Evolutionary conservation across 2,888 invertebrate genomes (phyloP), one percentile per base, ranked within the genome.

Genomic region (Brachypalpus laphriformis): DNA sequence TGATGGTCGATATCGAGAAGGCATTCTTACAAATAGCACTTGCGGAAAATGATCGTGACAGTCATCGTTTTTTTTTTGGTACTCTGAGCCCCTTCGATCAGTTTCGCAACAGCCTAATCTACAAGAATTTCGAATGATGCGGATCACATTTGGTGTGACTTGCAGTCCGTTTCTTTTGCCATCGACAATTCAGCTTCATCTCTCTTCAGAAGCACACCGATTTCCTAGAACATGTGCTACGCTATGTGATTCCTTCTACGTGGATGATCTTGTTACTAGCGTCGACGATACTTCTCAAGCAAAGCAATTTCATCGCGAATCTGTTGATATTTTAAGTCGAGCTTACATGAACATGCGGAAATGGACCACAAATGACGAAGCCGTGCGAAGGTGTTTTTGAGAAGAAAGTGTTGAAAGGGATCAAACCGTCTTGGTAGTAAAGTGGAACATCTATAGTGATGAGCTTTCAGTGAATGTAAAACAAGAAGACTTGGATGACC

Each of bases 141-240:
- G 76, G 3, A 63, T 74, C 9, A 75, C 75, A 8, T 75, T 75
- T 66, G 66, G 66, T 5, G 66, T 76, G 4, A 51, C 57, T 6
- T 51, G 45, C 2, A 76, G 76, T 42, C 76, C 68, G 3, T 68
- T 68, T 31, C 16, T 74, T 11, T 20, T 74, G 3, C 65, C 54
- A 2, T 61, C 61, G 6, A 40, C 14, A n/a, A 37, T 68, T 5
- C 42, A 25, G 9, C 16, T 42, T 9, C 54, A 54, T 16, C 11
- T 25, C 2, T 5, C 22, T n/a, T 22, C 49, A 22, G 25, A 22
- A 11, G 18, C 47, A 25, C 20, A 37, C 3, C 25, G 3, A 14
- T 61, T 61, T 63, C 59, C 37, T 56, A 14, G 18, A 54, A 63
- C 74, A 4, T 63, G 74, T 9, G 9, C 5, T 0, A 16, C 18